Base-by-base conservation (phyloP, 2,888 invertebrate species). In the Onchidella celtica region DNA sequence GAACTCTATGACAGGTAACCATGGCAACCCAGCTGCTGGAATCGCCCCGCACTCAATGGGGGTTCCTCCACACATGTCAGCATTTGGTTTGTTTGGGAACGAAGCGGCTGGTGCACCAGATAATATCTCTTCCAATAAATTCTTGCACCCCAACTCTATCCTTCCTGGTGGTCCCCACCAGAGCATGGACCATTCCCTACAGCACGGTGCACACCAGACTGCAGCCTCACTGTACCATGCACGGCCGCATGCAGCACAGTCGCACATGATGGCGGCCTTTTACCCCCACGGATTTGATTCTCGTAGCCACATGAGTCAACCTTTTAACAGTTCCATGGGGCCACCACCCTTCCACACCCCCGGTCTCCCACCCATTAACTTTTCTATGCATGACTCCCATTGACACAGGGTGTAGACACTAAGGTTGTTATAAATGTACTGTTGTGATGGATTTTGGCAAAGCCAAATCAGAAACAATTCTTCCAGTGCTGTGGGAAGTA, bases 341-440 rank as follows among this genome's bases (percentile, higher is more conserved):
- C 81, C 70, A 9, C 76, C 75, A 17, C 70, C 76, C 24, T 81
- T 81, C 69, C 81, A 74, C 63, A 76, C 81, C 4, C 80, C 72
- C 0, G 81, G 81, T 9, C 69, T 81, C 24, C 81, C 81, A 11
- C 81, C 81, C 9, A 81, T 81, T 3, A 76, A 81, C 76, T 81
- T 81, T 47, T 76, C 81, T 57, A 76, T 81, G 75, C 81, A 81
- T 55, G 81, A 81, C 69, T 61, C 81, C 34, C 81, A 81, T 65
- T 81, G 34, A 70, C 47, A n/a, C n/a, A n/a, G n/a, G n/a, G n/a
- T n/a, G n/a, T n/a, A n/a, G n/a, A n/a, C n/a, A n/a, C n/a, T n/a
- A n/a, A n/a, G n/a, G n/a, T n/a, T n/a, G n/a, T n/a, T n/a, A n/a
- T n/a, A n/a, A n/a, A n/a, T n/a, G n/a, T n/a, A n/a, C n/a, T n/a